Evolutionary conservation across 2,797 vertebrate genomes (phyloP).

Genomic region (Acrossocheilus wenchowensis): DNA sequence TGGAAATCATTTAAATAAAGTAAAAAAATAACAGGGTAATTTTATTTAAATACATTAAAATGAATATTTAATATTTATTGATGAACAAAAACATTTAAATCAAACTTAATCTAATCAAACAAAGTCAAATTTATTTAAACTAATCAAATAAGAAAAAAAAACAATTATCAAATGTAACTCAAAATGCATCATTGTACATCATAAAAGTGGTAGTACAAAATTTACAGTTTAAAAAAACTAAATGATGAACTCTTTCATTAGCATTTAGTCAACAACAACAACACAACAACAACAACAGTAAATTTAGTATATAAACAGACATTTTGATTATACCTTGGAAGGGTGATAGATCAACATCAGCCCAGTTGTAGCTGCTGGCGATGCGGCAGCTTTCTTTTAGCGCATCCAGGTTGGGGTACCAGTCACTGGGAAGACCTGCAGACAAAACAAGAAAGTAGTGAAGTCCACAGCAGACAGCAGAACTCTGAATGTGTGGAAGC

Average conservation of each 20-base stretch:
- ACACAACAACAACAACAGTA: neutral
- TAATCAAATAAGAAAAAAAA: neutral
- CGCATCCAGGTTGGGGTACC: conserved; percentile 92
- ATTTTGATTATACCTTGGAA: conserved; percentile 83
- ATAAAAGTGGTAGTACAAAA: neutral
- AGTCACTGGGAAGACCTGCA: conserved; percentile 86
- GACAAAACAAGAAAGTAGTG: conserved; percentile 39
- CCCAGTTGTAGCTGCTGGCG: conserved; percentile 95
- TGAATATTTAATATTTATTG: neutral
- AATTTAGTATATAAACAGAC: neutral
- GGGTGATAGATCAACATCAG: conserved; percentile 92
- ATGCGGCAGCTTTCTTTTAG: conserved; percentile 95
- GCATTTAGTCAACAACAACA: neutral
- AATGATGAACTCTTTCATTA: neutral
- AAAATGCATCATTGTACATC: neutral
- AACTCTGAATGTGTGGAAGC: no score
- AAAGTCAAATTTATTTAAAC: no score
- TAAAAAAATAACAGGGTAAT: neutral
- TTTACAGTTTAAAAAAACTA: neutral
- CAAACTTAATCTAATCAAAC: neutral
- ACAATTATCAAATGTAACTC: neutral
- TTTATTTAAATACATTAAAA: neutral
- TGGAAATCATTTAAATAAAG: neutral
- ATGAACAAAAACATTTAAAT: neutral
- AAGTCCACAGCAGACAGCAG: conserved; percentile 8